These are phyloP conservation scores for Apamea anceps DNA, from an alignment of 2,888 invertebrate species.

Conservation along the genomic window DNA sequence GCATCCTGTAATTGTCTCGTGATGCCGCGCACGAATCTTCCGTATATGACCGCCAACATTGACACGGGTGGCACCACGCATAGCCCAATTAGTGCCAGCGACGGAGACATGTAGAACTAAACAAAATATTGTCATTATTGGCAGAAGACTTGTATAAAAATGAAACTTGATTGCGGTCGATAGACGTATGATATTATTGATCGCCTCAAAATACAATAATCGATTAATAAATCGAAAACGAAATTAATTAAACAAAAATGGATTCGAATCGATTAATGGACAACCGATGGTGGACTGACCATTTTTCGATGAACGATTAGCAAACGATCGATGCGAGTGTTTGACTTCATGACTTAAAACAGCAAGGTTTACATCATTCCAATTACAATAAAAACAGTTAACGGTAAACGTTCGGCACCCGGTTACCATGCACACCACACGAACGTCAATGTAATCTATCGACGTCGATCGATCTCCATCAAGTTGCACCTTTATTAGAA, in stretches of 20 bases:
- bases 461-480: not conserved
- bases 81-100: slow-evolving; percentile 96
- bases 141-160: not conserved
- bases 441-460: not conserved
- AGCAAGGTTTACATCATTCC: not conserved
- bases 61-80: slow-evolving; percentile 97
- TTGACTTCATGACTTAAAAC: not conserved
- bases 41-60: slow-evolving; percentile 94
- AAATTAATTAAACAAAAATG: too few relatives aligned
- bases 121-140: slow-evolving; percentile 63
- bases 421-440: not conserved
- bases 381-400: not conserved
- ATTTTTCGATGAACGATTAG: not conserved
- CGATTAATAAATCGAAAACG: not conserved
- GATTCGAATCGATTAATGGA: not conserved
- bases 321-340: not conserved
- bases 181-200: not conserved
- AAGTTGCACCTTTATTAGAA: not conserved
- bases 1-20: slow-evolving; percentile 95
- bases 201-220: not conserved
- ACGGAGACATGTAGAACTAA: slow-evolving; percentile 97
- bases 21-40: slow-evolving; percentile 95
- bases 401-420: not conserved
- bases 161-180: not conserved
- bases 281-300: not conserved